Evolutionary conservation across 2,888 invertebrate species (phyloP).

Genomic region (Plagodis dolabraria): DNA sequence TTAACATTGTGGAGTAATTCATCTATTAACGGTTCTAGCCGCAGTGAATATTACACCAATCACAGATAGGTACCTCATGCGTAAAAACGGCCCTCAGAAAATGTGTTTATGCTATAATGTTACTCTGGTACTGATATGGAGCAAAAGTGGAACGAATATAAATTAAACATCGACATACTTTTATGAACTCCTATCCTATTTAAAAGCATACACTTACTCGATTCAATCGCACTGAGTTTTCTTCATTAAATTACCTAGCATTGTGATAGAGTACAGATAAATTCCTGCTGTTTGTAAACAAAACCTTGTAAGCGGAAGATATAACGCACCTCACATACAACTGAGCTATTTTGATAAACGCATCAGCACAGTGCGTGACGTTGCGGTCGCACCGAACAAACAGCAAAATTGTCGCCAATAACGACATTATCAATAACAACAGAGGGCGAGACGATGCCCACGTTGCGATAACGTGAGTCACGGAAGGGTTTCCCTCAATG

Average conservation of each 20-base stretch:
- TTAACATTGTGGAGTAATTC: slow-evolving; percentile 20
- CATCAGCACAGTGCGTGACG: slow-evolving; percentile 16
- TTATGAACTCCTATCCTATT: neutral
- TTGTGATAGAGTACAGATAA: too few relatives aligned
- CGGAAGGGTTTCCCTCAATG: slow-evolving; percentile 82
- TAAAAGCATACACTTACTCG: neutral
- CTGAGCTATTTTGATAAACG: slow-evolving; percentile 2
- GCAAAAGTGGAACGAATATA: slow-evolving; percentile 10
- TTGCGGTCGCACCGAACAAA: slow-evolving; percentile 32
- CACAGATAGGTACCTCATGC: slow-evolving; percentile 25
- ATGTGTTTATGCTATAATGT: slow-evolving; percentile 17
- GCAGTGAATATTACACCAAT: slow-evolving; percentile 30
- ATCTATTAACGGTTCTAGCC: slow-evolving; percentile 32
- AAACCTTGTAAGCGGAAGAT: too few relatives aligned
- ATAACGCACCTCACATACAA: neutral
- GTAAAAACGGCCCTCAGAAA: slow-evolving; percentile 33
- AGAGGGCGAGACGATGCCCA: slow-evolving; percentile 63
- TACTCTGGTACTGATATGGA: slow-evolving; percentile 14
- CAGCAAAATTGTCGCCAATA: slow-evolving; percentile 39
- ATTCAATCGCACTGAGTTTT: neutral
- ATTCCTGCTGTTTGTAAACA: slow-evolving; percentile 2
- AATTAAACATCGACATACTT: slow-evolving; percentile 3
- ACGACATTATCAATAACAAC: slow-evolving; percentile 61
- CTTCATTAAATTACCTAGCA: too few relatives aligned
- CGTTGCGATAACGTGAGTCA: slow-evolving; percentile 76